Conservation (phyloP, 2,888 invertebrate species). For the Mycogona germanica region DNA sequence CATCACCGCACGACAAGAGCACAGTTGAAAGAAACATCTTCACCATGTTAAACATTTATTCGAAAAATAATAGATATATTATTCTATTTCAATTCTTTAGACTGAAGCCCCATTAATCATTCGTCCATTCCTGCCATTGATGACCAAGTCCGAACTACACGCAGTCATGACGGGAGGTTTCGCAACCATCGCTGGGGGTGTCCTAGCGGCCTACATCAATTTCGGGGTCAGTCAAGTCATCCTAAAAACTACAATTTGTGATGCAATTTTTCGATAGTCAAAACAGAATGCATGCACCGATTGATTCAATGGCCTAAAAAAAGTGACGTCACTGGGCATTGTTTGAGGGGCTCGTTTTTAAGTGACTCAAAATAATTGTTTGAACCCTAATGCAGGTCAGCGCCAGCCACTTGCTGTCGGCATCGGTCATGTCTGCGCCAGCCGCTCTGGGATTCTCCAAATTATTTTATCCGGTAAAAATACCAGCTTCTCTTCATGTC, state of each 20-base stretch:
- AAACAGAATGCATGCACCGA: no score
- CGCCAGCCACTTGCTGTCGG: slow-evolving; percentile 76
- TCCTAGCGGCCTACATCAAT: slow-evolving; percentile 80
- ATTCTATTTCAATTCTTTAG: slow-evolving; percentile 39
- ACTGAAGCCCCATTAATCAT: slow-evolving; percentile 82
- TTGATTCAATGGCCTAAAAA: no score
- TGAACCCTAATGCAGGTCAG: no score
- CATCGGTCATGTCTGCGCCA: slow-evolving; percentile 93
- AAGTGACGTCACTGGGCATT: no score
- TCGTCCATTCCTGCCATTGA: slow-evolving; percentile 62
- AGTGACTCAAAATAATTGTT: no score
- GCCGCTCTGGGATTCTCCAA: slow-evolving; percentile 83
- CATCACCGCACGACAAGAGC: no score
- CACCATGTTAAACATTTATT: background rate
- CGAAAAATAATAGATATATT: background rate
- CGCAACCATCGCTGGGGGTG: slow-evolving; percentile 81
- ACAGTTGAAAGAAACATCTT: no score
- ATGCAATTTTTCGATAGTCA: no score
- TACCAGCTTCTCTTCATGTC: no score
- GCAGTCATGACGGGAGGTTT: slow-evolving; percentile 90
- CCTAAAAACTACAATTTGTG: no score
- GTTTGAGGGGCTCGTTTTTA: no score
- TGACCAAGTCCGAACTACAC: slow-evolving; percentile 86
- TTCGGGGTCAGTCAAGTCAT: slow-evolving; percentile 62
- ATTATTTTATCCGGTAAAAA: slow-evolving; percentile 77